phyloP scores from a whole-genome alignment of 53 echinoderm and acorn worm genomes.

The Antedon mediterranea region DNA sequence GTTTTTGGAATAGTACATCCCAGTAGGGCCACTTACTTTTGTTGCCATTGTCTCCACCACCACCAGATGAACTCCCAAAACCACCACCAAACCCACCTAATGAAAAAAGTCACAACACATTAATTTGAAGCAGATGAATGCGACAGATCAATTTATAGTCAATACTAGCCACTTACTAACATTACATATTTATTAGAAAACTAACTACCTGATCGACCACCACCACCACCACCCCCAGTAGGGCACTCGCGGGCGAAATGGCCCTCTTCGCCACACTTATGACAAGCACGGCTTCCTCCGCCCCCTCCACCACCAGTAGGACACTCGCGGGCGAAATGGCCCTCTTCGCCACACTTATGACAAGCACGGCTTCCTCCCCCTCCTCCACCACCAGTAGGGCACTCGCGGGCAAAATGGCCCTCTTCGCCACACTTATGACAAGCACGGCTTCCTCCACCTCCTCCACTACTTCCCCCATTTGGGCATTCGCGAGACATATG shows the following conservation, averaged over 20 bases:
- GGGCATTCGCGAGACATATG: neutral
- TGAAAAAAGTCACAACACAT: no score
- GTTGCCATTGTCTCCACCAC: neutral
- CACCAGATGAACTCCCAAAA: neutral
- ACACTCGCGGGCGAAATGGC: neutral
- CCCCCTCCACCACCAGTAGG: neutral
- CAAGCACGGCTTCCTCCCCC: neutral
- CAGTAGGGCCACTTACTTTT: neutral
- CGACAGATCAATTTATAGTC: no score
- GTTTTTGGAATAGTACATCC: no score
- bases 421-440: constrained; percentile 51
- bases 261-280: constrained; percentile 14
- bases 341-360: neutral
- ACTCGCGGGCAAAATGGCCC: constrained; percentile 49
- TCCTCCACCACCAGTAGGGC: constrained; percentile 27
- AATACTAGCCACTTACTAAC: no score
- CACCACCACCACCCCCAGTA: neutral
- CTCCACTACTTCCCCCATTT: constrained; percentile 1
- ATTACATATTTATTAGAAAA: no score
- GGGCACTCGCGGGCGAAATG: constrained; percentile 18
- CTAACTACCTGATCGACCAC: neutral
- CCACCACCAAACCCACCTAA: neutral
- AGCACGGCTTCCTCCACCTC: constrained; percentile 8
- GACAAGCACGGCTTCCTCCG: constrained; percentile 5
- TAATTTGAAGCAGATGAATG: no score